Base-by-base conservation (phyloP, 2,888 invertebrate genomes). In the Brassicogethes aeneus region DNA sequence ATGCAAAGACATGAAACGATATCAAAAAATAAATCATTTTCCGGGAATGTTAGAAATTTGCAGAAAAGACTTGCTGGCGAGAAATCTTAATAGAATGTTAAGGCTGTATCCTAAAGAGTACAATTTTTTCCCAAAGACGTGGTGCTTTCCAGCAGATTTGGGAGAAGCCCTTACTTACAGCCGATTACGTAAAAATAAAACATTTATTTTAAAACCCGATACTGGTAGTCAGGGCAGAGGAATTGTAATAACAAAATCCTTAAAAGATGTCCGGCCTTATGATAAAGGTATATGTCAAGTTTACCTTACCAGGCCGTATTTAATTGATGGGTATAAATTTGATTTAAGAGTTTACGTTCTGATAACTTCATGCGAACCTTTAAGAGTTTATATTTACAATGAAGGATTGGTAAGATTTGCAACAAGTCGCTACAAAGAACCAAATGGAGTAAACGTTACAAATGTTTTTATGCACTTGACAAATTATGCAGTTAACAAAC, bases 381-480 rank as follows among this genome's bases (percentile, higher is more conserved):
- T 94, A 31, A 74, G 92, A 51, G 80, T 93, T 50, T 94, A 87
- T 64, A 82, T 93, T 3, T 93, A 87, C 66, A 90, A 91, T 58
- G 93, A 94, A 70, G 94, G 93, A 1, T 74, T 94, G 45, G 91
- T 83, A 3, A 77, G 85, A 55, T 92, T 94, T 65, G 93, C 93
- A 2, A 94, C 94, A 1, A 84, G 81, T 53, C 77, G 85, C 50
- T 94, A 94, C 61, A 82, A 81, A 41, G 87, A 89, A 56, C 93
- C 93, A 0, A 85, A 79, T 17, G 73, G 79, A 10, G 78, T 80
- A 47, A 94, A 94, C 58, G 80, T 85, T 3, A 80, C 82, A 1
- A 92, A 94, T 62, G 82, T 91, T 12, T 93, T 84, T 62, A 94
- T 94, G 93, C 94, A 94, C 62, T 70, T 94, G 43, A 94, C 94